Base-by-base conservation (phyloP, 1,140 invertebrate genomes). In the Calycopis cecrops region DNA sequence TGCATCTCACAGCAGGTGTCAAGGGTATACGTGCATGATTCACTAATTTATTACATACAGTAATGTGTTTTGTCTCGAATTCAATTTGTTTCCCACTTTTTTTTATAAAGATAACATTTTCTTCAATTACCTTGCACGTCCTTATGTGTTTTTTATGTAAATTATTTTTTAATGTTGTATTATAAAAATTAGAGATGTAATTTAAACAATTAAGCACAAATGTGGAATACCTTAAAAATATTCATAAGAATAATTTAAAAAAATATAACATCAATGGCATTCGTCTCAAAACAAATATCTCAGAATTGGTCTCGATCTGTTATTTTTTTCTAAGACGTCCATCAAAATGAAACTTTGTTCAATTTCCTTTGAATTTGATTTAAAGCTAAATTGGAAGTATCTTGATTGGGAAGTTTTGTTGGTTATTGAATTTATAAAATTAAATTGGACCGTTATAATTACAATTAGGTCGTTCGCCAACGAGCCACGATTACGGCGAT, bases 11-110 rank as follows among this genome's bases (percentile, higher is more conserved):
- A 75, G 78, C 78, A 69, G 79, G 79, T 58, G 62, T 62, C 71
- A 54, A 49, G 42, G 60, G 37, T 65, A 48, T 64, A 61, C 65
- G 55, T 59, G 52, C 67, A 60, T 65, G 72, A 72, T 69, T 76
- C 62, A 63, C 55, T 71, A 76, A 80, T 82, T 80, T 84, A 84
- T 82, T 69, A 64, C 59, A 62, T 64, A 72, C 65, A 67, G 57
- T 71, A 76, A 76, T 75, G 67, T 67, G 67, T 71, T 65, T 49
- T 40, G 17, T 17, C 37, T 37, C 21, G 7, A n/a, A 18, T 11
- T 35, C 37, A 37, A 40, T 40, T 40, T 40, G 38, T 40, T 40
- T 40, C 38, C 38, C 38, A 40, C 38, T 40, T 40, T 40, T 40
- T 40, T 40, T 28, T 28, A 28, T 28, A 28, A 28, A 28, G 21